Conservation (phyloP, 2,888 invertebrate species). For the Caprella mutica region DNA sequence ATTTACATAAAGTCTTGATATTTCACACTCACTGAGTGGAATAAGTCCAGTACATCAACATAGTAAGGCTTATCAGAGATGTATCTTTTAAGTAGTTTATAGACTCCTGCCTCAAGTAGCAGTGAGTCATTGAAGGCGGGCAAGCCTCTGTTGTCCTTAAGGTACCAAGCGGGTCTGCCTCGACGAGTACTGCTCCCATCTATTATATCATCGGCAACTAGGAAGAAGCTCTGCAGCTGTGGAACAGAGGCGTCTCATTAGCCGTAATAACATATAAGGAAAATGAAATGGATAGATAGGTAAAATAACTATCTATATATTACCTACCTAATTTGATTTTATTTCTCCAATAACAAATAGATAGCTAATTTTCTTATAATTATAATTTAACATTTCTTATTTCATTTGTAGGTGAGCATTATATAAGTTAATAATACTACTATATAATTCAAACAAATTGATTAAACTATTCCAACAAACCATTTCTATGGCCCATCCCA, state of each 20-base stretch:
- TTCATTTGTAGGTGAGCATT: too few species aligned
- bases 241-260: not conserved
- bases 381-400: too few species aligned
- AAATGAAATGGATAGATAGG: not conserved
- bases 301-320: not conserved
- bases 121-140: constrained; percentile 73
- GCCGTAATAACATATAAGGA: not conserved
- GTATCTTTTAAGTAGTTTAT: constrained; percentile 63
- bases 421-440: too few species aligned
- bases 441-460: too few species aligned
- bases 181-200: constrained; percentile 70
- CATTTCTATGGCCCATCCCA: constrained; percentile 93
- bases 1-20: too few species aligned
- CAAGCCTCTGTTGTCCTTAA: constrained; percentile 41
- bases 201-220: constrained; percentile 85
- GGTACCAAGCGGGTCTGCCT: constrained; percentile 75
- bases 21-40: constrained; percentile 56
- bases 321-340: too few species aligned
- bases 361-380: too few species aligned
- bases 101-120: constrained; percentile 66
- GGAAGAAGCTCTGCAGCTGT: constrained; percentile 65
- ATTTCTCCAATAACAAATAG: too few species aligned
- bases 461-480: too few species aligned
- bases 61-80: constrained; percentile 67
- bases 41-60: constrained; percentile 62